These are phyloP conservation scores for Trichonephila inaurata DNA, from an alignment of 1,140 invertebrate species.

Conservation along the genomic window DNA sequence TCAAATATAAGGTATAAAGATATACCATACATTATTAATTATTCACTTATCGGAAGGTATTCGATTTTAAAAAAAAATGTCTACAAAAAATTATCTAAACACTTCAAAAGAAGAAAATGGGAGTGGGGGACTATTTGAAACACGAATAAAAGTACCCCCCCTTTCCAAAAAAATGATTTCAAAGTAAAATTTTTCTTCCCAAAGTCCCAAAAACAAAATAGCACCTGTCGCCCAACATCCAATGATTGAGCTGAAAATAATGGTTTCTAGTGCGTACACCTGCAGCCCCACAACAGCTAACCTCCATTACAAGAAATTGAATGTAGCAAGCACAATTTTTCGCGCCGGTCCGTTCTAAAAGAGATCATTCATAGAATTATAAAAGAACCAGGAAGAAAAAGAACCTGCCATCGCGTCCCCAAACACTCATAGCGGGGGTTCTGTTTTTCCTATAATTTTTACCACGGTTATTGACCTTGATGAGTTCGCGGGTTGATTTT, in stretches of 20 bases:
- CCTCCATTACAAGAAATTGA: constrained; percentile 5
- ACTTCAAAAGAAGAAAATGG: too few relatives aligned
- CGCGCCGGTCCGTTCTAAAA: background rate
- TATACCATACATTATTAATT: too few relatives aligned
- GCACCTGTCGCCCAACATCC: background rate
- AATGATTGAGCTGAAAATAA: constrained; percentile 16
- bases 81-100: background rate
- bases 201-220: background rate
- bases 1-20: too few relatives aligned
- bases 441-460: too few relatives aligned
- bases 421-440: too few relatives aligned
- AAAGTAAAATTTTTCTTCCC: background rate
- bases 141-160: too few relatives aligned
- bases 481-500: too few relatives aligned
- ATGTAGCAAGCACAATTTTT: background rate
- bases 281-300: background rate
- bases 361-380: background rate
- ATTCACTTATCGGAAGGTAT: too few relatives aligned
- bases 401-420: too few relatives aligned
- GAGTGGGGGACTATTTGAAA: background rate
- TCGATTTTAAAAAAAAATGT: too few relatives aligned
- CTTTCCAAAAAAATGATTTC: background rate
- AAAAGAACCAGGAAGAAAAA: too few relatives aligned
- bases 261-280: background rate
- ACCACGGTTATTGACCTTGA: too few relatives aligned